A percentile compares a stretch with the other conserved stretches of the same genome.
Conservation (phyloP, 2,797 vertebrate genomes). For the Lacerta agilis region DNA sequence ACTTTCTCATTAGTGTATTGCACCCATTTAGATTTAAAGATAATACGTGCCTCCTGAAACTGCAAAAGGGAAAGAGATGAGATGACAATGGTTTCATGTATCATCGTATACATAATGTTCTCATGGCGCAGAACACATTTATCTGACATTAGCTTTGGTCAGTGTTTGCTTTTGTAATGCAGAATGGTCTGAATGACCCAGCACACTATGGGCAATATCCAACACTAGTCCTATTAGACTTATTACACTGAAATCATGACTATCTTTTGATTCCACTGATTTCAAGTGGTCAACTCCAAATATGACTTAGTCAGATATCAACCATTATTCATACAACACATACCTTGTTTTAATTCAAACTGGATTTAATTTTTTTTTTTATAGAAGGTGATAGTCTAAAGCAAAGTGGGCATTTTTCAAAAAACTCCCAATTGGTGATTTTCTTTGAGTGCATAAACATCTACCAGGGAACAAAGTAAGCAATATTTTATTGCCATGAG, state of each 20-base stretch:
- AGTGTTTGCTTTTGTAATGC: neutral
- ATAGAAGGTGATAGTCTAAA: constrained; percentile 3
- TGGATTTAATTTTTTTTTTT: too few relatives aligned
- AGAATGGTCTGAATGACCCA: neutral
- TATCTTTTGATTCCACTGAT: too few relatives aligned
- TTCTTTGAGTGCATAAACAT: neutral
- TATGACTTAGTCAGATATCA: too few relatives aligned
- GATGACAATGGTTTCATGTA: constrained; percentile 12
- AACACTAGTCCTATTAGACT: too few relatives aligned
- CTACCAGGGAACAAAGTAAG: neutral
- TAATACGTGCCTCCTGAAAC: constrained; percentile 95
- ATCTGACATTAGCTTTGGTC: neutral
- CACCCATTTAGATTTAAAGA: constrained; percentile 91
- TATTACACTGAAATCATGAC: too few relatives aligned
- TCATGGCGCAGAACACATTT: neutral
- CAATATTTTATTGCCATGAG: neutral
- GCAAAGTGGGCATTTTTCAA: too few relatives aligned
- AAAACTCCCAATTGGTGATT: neutral
- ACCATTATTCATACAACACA: neutral
- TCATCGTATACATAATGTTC: neutral
- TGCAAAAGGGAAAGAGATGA: constrained; percentile 66
- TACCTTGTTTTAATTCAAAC: neutral
- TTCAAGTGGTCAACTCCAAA: too few relatives aligned
- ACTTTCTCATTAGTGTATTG: constrained; percentile 93
- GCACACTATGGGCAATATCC: neutral